These are phyloP conservation scores for Anthopleura sola DNA, from an alignment of 64 coral and sea anemone genomes.

Conservation along the genomic window DNA sequence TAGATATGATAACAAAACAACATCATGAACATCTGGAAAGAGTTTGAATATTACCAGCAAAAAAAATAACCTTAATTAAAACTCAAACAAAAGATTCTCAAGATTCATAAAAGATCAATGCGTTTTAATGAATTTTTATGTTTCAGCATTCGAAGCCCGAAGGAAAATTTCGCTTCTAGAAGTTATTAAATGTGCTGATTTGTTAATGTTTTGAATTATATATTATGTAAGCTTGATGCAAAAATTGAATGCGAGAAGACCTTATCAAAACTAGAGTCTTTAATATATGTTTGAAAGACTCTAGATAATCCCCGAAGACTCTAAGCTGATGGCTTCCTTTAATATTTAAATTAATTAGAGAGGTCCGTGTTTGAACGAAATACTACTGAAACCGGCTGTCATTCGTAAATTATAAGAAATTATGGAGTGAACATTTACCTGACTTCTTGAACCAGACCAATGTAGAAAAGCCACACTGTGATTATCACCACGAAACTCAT, in stretches of 20 bases:
- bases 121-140: neutral
- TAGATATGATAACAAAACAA: too few species aligned
- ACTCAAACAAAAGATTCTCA: too few species aligned
- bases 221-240: too few species aligned
- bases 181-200: neutral
- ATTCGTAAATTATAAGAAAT: neutral
- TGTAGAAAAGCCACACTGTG: slow-evolving; percentile 58
- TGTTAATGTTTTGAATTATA: too few species aligned
- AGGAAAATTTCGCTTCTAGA: neutral
- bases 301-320: neutral
- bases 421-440: neutral
- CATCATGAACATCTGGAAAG: too few species aligned
- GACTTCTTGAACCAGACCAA: slow-evolving; percentile 47
- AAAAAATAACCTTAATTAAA: too few species aligned
- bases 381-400: neutral
- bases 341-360: neutral
- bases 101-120: neutral
- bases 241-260: neutral
- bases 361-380: neutral
- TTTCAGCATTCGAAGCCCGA: neutral
- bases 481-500: slow-evolving; percentile 54
- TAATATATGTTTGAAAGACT: neutral
- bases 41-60: too few species aligned
- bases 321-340: neutral
- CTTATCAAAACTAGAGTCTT: neutral